Conservation (phyloP, 2,888 invertebrate genomes). For the Serrognathus titanus region DNA sequence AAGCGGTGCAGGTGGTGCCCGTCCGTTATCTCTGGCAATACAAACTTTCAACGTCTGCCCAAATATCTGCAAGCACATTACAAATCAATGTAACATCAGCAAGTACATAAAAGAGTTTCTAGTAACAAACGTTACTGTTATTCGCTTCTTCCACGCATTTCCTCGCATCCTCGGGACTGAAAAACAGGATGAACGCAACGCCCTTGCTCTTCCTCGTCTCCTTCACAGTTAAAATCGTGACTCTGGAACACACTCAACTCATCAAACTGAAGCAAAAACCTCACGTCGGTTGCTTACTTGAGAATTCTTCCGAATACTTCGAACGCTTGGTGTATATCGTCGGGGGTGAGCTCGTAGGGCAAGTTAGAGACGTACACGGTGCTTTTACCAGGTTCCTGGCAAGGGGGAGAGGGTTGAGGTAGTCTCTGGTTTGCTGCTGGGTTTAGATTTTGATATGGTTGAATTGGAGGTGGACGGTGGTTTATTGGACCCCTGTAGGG, state of each 20-base stretch:
- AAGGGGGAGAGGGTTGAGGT: not conserved
- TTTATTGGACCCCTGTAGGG: no score
- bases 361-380: conserved; percentile 72
- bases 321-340: conserved; percentile 68
- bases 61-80: conserved; percentile 54
- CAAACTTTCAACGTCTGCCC: conserved; percentile 65
- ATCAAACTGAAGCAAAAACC: not conserved
- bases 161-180: conserved; percentile 59
- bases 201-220: conserved; percentile 64
- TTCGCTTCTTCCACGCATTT: conserved; percentile 58
- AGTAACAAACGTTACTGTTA: conserved; percentile 52
- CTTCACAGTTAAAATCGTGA: conserved; percentile 66
- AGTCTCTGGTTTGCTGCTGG: no score
- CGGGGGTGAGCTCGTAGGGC: conserved; percentile 70
- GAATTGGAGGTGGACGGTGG: no score
- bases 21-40: conserved; percentile 71
- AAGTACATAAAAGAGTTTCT: not conserved
- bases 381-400: conserved; percentile 62
- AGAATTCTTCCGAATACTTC: conserved; percentile 69
- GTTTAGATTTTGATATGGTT: no score
- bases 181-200: conserved; percentile 67
- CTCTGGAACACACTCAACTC: conserved; percentile 50
- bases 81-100: no score
- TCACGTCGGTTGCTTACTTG: conserved; percentile 53
- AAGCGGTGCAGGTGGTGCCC: conserved; percentile 44